Base-by-base conservation (phyloP, 2,113 vertebrate species). In the Centrocercus urophasianus region DNA sequence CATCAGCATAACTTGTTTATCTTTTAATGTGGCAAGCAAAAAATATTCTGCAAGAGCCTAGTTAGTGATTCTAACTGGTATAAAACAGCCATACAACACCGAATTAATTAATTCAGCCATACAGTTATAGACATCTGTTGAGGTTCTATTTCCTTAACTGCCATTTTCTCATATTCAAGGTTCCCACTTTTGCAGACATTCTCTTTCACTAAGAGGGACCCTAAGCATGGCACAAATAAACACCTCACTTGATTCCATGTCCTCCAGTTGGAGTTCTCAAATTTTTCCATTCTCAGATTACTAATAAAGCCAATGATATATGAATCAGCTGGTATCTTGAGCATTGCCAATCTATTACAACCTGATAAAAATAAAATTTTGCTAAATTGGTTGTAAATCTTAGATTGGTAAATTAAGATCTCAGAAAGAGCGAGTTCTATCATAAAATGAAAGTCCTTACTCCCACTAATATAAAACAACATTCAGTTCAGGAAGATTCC, bases 331-430 rank as follows among this genome's bases (percentile, higher is more conserved):
- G 70, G 20, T 89, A 61, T 90, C 76, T 85, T 94, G 70, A 95
- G 66, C 72, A 77, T 92, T 57, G 73, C 45, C 3, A 59, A n/a
- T 86, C 70, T 34, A 16, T 60, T 66, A 79, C 57, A 86, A 83
- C 60, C 11, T 64, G 38, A 47, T 66, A 54, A 88, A 96, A 92
- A 93, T 66, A 77, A 60, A 25, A n/a, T 52, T 78, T 94, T 63
- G 24, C 54, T 82, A 70, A 52, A 66, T 5, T 83, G 47, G 88
- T 80, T 61, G 42, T 75, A 93, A 90, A 90, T 89, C 83, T 93
- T 89, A 84, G 70, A 59, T 60, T 30, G 13, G 61, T 61, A 36
- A 48, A 8, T 61, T 92, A 88, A 66, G 47, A 40, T 54, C 81
- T 86, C n/a, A n/a, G 63, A 93, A 54, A 72, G 21, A 93, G 22